Evolutionary conservation across 2,797 vertebrate genomes (phyloP), one percentile per base, ranked within the genome.

Genomic region (Thripadectes ignobilis): DNA sequence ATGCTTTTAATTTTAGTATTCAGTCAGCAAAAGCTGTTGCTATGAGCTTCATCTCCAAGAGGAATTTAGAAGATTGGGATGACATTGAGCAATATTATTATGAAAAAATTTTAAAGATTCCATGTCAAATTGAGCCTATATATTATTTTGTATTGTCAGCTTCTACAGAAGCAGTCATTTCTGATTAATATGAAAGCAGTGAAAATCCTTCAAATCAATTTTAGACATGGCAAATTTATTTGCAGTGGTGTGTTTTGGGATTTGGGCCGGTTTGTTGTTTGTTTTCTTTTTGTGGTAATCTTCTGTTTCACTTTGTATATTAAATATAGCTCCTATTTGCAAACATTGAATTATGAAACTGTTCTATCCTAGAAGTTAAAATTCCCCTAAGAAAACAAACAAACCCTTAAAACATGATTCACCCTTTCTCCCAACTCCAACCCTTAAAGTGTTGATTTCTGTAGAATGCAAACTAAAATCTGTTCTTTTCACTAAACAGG

Each of bases 351-450:
- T 63, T 43, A 48, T 19, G 16, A 41, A 85, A 43, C 43, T 71
- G 34, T 75, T 7, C n/a, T 57, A 4, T 66, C 15, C 19, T 69
- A 10, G 12, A 43, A 76, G 38, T 7, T 39, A 57, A 85, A 92
- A 73, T n/a, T 39, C 7, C 5, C 27, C 2, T 41, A 65, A n/a
- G 26, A 73, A 65, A 69, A 41, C 8, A 83, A 36, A 48, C 1
- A 34, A 91, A 24, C 6, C 12, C 20, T 76, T 73, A 83, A 88
- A 68, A n/a, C 2, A 29, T 27, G 6, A 34, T 18, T 1, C 0
- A 14, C 2, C 20, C 1, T 6, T 23, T 48, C 7, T 34, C 32
- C 19, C 0, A 0, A 13, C 10, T 48, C 23, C 12, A 51, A 43
- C 4, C 7, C 8, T 79, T 69, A 65, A 83, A 76, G 51, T 51